Conservation (phyloP, 1,140 invertebrate species). For the Phocides pigmalion region DNA sequence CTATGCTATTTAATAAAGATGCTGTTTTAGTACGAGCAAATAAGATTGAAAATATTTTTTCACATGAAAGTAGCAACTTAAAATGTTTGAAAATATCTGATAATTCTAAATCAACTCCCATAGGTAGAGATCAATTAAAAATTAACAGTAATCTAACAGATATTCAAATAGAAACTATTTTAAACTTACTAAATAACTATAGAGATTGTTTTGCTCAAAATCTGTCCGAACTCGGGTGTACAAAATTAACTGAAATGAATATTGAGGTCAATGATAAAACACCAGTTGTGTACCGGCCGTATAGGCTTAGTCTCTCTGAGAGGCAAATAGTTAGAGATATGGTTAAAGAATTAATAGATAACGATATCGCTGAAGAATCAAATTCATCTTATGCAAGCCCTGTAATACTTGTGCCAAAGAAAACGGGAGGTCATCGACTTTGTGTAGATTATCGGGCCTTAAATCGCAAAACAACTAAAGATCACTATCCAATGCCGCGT, state of each 20-base stretch:
- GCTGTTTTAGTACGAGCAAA: too few species aligned
- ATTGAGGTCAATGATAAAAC: not conserved
- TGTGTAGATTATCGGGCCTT: constrained; percentile 17
- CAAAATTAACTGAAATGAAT: not conserved
- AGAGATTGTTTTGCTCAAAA: constrained; percentile 7
- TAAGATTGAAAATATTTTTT: too few species aligned
- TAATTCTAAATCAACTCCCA: too few species aligned
- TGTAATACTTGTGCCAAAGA: constrained; percentile 15
- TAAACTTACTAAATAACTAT: not conserved
- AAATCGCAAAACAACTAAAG: not conserved
- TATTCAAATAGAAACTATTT: too few species aligned
- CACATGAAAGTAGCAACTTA: too few species aligned
- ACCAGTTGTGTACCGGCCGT: constrained; percentile 12
- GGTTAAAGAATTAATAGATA: constrained; percentile 1
- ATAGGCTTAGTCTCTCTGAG: constrained; percentile 4
- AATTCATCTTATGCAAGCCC: constrained; percentile 5
- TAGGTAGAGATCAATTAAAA: too few species aligned
- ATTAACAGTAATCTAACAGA: too few species aligned
- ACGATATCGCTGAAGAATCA: not conserved
- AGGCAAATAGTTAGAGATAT: not conserved
- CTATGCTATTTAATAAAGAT: too few species aligned
- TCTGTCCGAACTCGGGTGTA: constrained; percentile 8
- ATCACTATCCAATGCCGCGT: constrained; percentile 1
- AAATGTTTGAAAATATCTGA: too few species aligned
- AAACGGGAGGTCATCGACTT: constrained; percentile 16